Evolutionary conservation across 2,888 invertebrate species (phyloP), one percentile per base, ranked within the genome.

Genomic region (Dryocosmus kuriphilus): DNA sequence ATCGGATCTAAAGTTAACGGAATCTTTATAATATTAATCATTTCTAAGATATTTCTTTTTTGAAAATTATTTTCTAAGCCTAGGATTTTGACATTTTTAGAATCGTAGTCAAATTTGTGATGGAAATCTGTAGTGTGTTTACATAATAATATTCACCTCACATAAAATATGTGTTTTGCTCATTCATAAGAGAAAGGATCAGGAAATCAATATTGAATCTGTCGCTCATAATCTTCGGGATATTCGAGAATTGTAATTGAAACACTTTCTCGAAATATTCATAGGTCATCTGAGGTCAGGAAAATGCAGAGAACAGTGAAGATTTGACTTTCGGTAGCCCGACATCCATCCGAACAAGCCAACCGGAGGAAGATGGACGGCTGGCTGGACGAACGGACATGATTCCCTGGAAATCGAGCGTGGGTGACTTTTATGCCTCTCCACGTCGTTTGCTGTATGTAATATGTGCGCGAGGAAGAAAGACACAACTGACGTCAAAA

Each of bases 321-420:
- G 35, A 83, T 82, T 84, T 81, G 81, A 79, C 65, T 76, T 79
- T 80, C 75, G 30, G 75, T 79, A 76, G 74, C 61, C 61, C 55
- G 61, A n/a, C 60, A 46, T 24, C 55, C 35, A 57, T 24, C 24
- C 24, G 24, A 57, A 57, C 77, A 24, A 24, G 57, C 24, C 77
- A 78, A 73, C 41, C 73, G 5, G 71, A 71, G 67, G 41, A 46
- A 71, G 83, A 83, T 74, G 80, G 77, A 83, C 67, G 57, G 24
- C 32, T 27, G 74, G 16, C 55, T 55, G 57, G 57, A 61, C 77
- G 77, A 67, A 79, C 76, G 74, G 79, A 80, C 80, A 78, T 80
- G 80, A 80, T 77, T 80, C 81, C 79, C 77, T 77, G 78, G 79
- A 78, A 78, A 38, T 38, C 71, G 77, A 77, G 79, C 77, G 80